Percentiles rank a stretch among this genome's conserved stretches.
Evolutionary conservation across 2,113 vertebrate genomes (phyloP).

Genomic region (Syrmaticus mikado): DNA sequence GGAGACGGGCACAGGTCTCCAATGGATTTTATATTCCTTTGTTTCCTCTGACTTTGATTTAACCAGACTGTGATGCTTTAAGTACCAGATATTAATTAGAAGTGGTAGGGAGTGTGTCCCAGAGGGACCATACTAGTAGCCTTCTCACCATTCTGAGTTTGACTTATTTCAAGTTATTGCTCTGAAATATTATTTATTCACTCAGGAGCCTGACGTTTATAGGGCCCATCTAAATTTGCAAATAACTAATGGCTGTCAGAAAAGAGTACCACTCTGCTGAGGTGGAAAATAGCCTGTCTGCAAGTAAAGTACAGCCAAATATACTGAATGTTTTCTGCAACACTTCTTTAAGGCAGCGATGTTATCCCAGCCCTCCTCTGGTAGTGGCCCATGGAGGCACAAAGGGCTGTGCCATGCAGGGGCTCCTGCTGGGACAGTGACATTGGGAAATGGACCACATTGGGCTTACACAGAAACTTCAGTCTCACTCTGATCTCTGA

Average conservation of each 20-base stretch:
- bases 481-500: background rate
- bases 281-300: conserved; percentile 20
- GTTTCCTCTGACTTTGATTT: conserved; percentile 57
- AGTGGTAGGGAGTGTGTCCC: conserved; percentile 14
- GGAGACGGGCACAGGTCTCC: background rate
- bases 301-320: background rate
- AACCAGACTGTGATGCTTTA: conserved; percentile 44
- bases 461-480: background rate
- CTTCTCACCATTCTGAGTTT: conserved; percentile 17
- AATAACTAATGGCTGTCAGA: conserved; percentile 44
- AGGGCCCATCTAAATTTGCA: conserved; percentile 14
- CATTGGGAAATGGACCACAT: background rate
- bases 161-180: conserved; percentile 42
- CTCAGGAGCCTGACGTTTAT: conserved; percentile 11
- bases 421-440: background rate
- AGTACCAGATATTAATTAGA: conserved; percentile 60
- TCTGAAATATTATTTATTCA: conserved; percentile 45
- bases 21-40: conserved; percentile 1
- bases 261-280: conserved; percentile 28
- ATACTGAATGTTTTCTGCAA: background rate
- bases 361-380: background rate
- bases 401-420: fast-evolving
- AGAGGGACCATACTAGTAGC: background rate
- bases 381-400: background rate
- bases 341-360: background rate